Evolutionary conservation across 2,888 invertebrate species (phyloP).

Genomic region (Timandra comae): DNA sequence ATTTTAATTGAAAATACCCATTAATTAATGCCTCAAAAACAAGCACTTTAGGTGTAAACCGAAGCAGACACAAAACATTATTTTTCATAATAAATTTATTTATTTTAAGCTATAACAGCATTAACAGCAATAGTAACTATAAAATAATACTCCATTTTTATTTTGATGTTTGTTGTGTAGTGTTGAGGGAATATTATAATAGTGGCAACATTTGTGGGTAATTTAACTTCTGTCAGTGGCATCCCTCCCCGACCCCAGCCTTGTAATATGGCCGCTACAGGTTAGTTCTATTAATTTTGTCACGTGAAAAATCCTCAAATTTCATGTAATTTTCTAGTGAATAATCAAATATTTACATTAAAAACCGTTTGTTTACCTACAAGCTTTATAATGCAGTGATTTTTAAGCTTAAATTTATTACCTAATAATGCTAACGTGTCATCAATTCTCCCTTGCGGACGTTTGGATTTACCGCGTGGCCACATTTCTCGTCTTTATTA

Average conservation of each 20-base stretch:
- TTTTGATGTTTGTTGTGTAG: too few species aligned
- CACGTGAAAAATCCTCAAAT: conserved; percentile 60
- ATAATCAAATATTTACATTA: conserved; percentile 28
- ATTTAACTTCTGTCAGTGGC: conserved; percentile 44
- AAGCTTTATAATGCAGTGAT: conserved; percentile 19
- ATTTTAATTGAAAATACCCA: too few species aligned
- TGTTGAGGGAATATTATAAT: too few species aligned
- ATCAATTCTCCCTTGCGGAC: conserved; percentile 71
- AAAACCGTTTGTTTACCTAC: conserved; percentile 28
- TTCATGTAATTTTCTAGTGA: conserved; percentile 27
- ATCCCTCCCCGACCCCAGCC: conserved; percentile 71
- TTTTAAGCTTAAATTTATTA: conserved; percentile 35
- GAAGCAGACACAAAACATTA: too few species aligned
- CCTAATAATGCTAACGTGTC: conserved; percentile 74
- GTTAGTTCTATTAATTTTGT: conserved; percentile 78
- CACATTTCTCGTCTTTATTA: conserved; percentile 57
- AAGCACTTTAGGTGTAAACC: too few species aligned
- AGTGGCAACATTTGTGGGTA: conserved; percentile 8
- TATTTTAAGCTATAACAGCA: too few species aligned
- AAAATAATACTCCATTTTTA: too few species aligned
- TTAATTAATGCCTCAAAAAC: too few species aligned
- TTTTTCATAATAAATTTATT: too few species aligned
- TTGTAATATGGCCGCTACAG: conserved; percentile 85
- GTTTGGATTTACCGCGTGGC: conserved; percentile 77
- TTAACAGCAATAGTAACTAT: too few species aligned